phyloP scores from a whole-genome alignment of 2,797 vertebrate genomes.

The Sphaeramia orbicularis region DNA sequence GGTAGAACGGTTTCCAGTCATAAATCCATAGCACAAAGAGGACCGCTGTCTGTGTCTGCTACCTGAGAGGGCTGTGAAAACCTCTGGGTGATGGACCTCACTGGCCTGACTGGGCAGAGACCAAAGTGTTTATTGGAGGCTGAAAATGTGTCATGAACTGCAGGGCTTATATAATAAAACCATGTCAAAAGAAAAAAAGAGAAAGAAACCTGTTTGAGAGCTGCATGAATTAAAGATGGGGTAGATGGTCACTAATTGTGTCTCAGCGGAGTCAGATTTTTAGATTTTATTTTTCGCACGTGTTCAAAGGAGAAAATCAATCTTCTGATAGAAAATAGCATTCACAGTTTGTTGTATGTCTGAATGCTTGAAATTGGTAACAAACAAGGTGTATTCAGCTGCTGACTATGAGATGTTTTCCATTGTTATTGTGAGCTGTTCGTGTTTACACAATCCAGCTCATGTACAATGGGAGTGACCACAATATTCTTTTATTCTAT shows the following conservation, averaged over 20 bases:
- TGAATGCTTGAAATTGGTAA: conserved; percentile 17
- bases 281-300: no score
- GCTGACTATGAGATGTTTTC: conserved; percentile 40
- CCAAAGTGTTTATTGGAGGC: conserved; percentile 32
- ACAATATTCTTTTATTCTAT: conserved; percentile 22
- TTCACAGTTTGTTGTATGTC: conserved; percentile 7
- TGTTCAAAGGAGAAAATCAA: conserved; percentile 4
- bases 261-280: no score
- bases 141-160: conserved; percentile 33
- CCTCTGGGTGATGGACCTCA: conserved; percentile 52
- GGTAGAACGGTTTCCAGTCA: conserved; percentile 67
- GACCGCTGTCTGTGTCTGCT: conserved; percentile 69
- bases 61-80: conserved; percentile 66
- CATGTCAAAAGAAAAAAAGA: not conserved
- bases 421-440: conserved; percentile 32
- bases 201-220: not conserved
- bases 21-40: conserved; percentile 72
- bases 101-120: conserved; percentile 39
- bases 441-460: conserved; percentile 11
- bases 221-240: no score
- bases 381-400: conserved; percentile 11
- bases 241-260: no score
- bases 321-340: conserved; percentile 4
- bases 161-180: conserved; percentile 7
- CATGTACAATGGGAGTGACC: conserved; percentile 17